Percentiles rank a stretch among this genome's conserved stretches.
These are phyloP conservation scores for Uropsilus gracilis DNA, from an alignment of 2,113 vertebrate species.

Conservation along the genomic window DNA sequence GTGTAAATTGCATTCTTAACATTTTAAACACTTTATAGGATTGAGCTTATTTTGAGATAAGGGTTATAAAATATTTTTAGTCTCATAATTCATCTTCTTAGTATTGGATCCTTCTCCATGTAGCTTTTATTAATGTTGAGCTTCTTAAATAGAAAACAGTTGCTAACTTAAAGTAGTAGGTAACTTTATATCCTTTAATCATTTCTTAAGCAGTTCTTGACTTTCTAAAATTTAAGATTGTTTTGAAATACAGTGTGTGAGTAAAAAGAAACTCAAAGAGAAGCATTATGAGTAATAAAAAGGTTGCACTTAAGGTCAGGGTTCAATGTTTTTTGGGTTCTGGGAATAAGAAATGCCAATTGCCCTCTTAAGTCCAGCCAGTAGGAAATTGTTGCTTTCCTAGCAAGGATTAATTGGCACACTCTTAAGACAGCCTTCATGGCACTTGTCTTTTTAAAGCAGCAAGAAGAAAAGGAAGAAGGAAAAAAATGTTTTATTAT, in stretches of 20 bases:
- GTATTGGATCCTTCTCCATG: background rate
- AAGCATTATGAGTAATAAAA: background rate
- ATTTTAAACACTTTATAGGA: slow-evolving; percentile 57
- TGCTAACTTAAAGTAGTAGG: slow-evolving; percentile 45
- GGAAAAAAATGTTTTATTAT: background rate
- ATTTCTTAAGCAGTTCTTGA: slow-evolving; percentile 55
- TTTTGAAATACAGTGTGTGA: slow-evolving; percentile 43
- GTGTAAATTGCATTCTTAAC: slow-evolving; percentile 75
- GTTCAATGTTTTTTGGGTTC: background rate
- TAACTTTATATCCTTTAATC: slow-evolving; percentile 43
- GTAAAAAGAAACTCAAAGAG: slow-evolving; percentile 7
- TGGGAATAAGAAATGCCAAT: background rate
- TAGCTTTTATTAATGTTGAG: slow-evolving; percentile 33
- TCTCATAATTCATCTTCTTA: slow-evolving; percentile 48
- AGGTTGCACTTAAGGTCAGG: background rate
- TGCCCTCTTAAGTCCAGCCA: background rate
- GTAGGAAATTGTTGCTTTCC: slow-evolving; percentile 15
- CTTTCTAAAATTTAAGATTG: slow-evolving; percentile 47
- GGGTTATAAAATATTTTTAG: slow-evolving; percentile 45
- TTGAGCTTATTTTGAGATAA: slow-evolving; percentile 51
- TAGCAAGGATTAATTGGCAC: background rate
- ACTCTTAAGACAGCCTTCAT: background rate
- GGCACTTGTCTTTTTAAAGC: slow-evolving; percentile 17
- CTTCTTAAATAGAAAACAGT: slow-evolving; percentile 54
- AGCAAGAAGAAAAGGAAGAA: slow-evolving; percentile 28